Conservation (phyloP, 1,140 invertebrate species). For the Danaus plexippus region DNA sequence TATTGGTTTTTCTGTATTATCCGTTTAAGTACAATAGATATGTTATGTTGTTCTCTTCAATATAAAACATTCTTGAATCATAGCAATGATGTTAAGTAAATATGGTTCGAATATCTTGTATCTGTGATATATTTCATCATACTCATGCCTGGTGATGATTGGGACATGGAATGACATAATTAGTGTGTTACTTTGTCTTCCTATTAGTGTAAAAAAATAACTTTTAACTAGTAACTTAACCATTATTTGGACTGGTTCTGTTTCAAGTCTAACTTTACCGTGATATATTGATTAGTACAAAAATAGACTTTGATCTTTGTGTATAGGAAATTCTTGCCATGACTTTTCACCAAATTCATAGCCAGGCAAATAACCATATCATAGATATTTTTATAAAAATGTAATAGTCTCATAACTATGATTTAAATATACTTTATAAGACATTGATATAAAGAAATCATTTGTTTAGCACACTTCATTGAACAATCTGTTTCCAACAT, state of each 20-base stretch:
- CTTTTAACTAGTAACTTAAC: constrained; percentile 13
- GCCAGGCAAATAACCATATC: constrained; percentile 37
- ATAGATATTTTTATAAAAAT: constrained; percentile 43
- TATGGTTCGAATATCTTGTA: constrained; percentile 26
- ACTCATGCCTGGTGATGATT: constrained; percentile 21
- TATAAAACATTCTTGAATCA: background rate
- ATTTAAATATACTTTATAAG: too few species aligned
- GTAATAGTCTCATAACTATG: constrained; percentile 22
- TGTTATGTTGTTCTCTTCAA: background rate
- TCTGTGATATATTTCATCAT: constrained; percentile 36
- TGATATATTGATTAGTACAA: constrained; percentile 33
- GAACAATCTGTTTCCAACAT: too few species aligned
- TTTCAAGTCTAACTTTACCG: constrained; percentile 15
- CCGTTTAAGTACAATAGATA: too few species aligned
- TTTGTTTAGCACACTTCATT: too few species aligned
- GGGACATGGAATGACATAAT: constrained; percentile 18
- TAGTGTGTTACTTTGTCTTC: constrained; percentile 35
- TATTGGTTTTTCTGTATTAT: background rate
- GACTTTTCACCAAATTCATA: constrained; percentile 18
- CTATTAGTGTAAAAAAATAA: constrained; percentile 19
- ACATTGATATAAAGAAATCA: too few species aligned
- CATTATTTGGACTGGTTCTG: constrained; percentile 1
- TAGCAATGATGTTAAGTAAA: background rate
- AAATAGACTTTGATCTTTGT: constrained; percentile 12
- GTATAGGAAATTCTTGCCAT: constrained; percentile 7